phyloP scores from a whole-genome alignment of 2,797 vertebrate species.

The Furcifer pardalis region DNA sequence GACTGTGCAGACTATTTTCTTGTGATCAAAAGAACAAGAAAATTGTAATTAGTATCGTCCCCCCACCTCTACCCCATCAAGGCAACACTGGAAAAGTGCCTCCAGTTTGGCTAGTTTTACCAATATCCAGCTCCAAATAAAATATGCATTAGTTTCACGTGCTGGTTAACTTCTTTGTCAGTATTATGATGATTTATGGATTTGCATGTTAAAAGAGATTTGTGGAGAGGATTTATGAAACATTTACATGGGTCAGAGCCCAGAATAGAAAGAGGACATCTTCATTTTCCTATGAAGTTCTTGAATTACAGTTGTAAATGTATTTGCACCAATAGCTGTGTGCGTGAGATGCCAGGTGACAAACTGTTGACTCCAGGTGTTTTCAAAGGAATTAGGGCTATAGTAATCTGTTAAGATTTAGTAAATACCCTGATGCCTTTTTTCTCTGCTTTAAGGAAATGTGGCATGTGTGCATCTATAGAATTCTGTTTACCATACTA shows the following conservation, averaged over 20 bases:
- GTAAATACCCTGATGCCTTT: neutral
- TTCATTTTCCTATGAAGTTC: constrained; percentile 62
- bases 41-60: constrained; percentile 4
- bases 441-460: neutral
- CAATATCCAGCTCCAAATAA: constrained; percentile 65
- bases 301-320: constrained; percentile 44
- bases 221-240: constrained; percentile 66
- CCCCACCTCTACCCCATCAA: constrained; percentile 37
- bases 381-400: constrained; percentile 56
- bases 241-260: constrained; percentile 63
- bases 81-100: constrained; percentile 63
- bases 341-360: constrained; percentile 64
- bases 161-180: constrained; percentile 68
- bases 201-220: constrained; percentile 70
- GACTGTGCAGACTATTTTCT: neutral
- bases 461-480: neutral
- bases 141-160: constrained; percentile 70
- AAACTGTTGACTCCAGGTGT: constrained; percentile 62
- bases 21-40: constrained; percentile 38
- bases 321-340: constrained; percentile 51
- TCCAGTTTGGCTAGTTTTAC: constrained; percentile 67
- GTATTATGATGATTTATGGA: constrained; percentile 75
- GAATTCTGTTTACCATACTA: neutral
- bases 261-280: constrained; percentile 60
- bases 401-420: neutral